Evolutionary conservation across 1,140 invertebrate genomes (phyloP).

Genomic region (Adelges cooleyi): DNA sequence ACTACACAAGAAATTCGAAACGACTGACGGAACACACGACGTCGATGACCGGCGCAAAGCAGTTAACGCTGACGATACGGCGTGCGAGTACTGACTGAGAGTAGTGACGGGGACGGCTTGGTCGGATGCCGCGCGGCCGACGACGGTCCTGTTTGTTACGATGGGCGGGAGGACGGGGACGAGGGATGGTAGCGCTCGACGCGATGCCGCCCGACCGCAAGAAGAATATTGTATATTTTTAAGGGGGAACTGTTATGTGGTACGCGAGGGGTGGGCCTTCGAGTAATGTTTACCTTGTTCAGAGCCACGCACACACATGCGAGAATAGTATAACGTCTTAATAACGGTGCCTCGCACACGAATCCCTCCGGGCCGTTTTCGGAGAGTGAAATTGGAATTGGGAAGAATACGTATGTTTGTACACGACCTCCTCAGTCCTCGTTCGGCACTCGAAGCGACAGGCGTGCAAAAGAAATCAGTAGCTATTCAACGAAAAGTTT

Average conservation of each 20-base stretch:
- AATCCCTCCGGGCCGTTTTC: no score
- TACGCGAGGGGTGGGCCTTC: neutral
- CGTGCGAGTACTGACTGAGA: constrained; percentile 19
- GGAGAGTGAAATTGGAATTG: no score
- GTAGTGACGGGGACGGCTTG: neutral
- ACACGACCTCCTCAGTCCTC: no score
- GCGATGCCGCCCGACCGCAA: neutral
- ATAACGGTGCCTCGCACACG: no score
- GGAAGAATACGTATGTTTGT: no score
- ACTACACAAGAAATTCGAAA: neutral
- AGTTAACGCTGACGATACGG: neutral
- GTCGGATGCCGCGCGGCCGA: neutral
- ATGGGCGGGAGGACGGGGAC: neutral
- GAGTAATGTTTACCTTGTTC: no score
- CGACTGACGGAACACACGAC: neutral
- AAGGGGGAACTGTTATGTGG: neutral
- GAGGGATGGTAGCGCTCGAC: constrained; percentile 1
- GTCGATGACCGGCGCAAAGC: neutral
- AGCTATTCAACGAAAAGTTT: neutral
- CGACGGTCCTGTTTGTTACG: neutral
- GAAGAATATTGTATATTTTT: constrained; percentile 1
- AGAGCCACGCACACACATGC: no score
- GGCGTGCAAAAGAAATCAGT: constrained; percentile 10
- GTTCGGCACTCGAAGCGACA: no score
- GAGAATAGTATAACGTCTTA: no score